Evolutionary conservation across 2,797 vertebrate genomes (phyloP).

Genomic region (Siniperca obscura): DNA sequence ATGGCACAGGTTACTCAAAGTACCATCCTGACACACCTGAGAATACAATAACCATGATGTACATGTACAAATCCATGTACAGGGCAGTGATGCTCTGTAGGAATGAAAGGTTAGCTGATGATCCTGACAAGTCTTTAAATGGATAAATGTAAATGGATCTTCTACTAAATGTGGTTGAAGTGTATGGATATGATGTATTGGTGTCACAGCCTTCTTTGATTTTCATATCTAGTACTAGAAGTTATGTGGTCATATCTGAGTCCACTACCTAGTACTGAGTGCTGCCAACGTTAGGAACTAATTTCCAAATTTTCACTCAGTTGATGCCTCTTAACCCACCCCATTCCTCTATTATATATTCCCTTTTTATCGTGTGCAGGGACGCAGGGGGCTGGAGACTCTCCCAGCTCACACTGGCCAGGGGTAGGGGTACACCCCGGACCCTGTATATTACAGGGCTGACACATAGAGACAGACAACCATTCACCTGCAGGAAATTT

Average conservation of each 20-base stretch:
- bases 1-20: constrained; percentile 16
- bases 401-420: neutral
- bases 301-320: neutral
- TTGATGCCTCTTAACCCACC: neutral
- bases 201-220: neutral
- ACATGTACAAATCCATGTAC: constrained; percentile 22
- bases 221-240: constrained; percentile 16
- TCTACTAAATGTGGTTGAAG: constrained; percentile 5
- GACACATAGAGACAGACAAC: neutral
- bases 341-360: neutral
- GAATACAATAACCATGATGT: constrained; percentile 30
- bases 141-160: neutral
- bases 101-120: constrained; percentile 20
- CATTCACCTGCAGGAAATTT: neutral
- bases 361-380: neutral
- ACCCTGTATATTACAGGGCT: neutral
- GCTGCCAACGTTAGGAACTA: neutral
- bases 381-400: neutral
- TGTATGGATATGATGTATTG: constrained; percentile 9
- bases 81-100: constrained; percentile 18
- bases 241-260: neutral
- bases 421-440: neutral
- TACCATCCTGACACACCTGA: constrained; percentile 27
- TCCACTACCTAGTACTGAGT: neutral
- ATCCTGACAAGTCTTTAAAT: constrained; percentile 15